Evolutionary conservation across 2,888 invertebrate genomes (phyloP).

Genomic region (Callimorpha dominula): DNA sequence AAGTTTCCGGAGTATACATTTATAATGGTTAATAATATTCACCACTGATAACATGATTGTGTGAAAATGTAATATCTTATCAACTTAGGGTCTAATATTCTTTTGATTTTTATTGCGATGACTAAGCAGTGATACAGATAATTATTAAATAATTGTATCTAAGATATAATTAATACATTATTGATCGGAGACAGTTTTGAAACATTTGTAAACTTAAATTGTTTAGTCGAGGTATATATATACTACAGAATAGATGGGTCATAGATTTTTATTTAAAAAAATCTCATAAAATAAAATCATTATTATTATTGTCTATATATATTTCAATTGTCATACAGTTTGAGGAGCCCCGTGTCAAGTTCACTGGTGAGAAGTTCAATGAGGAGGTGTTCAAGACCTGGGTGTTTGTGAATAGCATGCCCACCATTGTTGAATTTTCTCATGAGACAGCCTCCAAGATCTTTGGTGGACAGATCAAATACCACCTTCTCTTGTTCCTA

Average conservation of each 20-base stretch:
- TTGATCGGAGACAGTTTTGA: too few species aligned
- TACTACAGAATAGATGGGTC: neutral
- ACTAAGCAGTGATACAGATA: neutral
- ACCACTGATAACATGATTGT: constrained; percentile 1
- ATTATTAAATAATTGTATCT: neutral
- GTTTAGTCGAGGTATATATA: neutral
- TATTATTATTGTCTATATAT: neutral
- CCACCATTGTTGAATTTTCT: constrained; percentile 97
- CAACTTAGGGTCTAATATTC: neutral
- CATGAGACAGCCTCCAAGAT: constrained; percentile 99
- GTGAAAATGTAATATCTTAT: neutral
- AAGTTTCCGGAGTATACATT: neutral
- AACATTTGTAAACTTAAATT: neutral
- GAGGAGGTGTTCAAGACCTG: constrained; percentile 93
- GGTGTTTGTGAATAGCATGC: constrained; percentile 94
- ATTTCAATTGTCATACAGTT: constrained; percentile 85
- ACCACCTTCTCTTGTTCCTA: constrained; percentile 97
- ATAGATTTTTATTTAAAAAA: neutral
- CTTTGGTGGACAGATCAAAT: constrained; percentile 99
- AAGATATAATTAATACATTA: neutral
- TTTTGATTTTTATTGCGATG: neutral
- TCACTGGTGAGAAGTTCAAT: constrained; percentile 88
- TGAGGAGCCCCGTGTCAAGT: constrained; percentile 93
- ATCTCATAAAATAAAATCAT: neutral
- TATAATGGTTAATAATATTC: neutral